phyloP scores from a whole-genome alignment of 2,888 invertebrate species.

The Dusona sp. region DNA sequence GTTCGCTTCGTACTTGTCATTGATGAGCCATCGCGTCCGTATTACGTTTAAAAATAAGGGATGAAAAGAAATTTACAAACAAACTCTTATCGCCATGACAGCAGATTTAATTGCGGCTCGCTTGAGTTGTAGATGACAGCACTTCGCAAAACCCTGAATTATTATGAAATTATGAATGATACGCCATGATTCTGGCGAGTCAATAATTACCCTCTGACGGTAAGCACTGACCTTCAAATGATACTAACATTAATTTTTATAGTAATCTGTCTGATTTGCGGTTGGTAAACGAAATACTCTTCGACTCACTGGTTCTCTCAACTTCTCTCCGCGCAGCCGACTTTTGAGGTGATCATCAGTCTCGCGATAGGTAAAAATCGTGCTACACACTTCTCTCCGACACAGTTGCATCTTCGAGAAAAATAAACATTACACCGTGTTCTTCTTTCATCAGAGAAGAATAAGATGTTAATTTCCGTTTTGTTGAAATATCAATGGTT shows the following conservation, averaged over 20 bases:
- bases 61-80: slow-evolving; percentile 42
- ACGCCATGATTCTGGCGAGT: neutral
- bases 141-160: neutral
- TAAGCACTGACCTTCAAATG: neutral
- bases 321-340: too few species aligned
- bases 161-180: neutral
- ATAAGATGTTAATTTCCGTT: too few species aligned
- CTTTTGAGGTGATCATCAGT: too few species aligned
- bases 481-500: too few species aligned
- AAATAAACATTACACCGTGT: too few species aligned
- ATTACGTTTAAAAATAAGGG: slow-evolving; percentile 11
- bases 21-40: neutral
- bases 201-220: neutral
- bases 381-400: too few species aligned
- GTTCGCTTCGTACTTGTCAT: neutral
- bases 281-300: too few species aligned
- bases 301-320: too few species aligned
- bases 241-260: neutral
- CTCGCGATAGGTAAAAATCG: too few species aligned
- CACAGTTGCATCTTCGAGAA: too few species aligned
- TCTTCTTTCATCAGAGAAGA: too few species aligned
- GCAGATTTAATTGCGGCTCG: slow-evolving; percentile 48
- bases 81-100: slow-evolving; percentile 72
- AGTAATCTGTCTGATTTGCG: too few species aligned
- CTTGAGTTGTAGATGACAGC: slow-evolving; percentile 40